Evolutionary conservation across 2,888 invertebrate species (phyloP).

Genomic region (Lasioglossum malachurum): DNA sequence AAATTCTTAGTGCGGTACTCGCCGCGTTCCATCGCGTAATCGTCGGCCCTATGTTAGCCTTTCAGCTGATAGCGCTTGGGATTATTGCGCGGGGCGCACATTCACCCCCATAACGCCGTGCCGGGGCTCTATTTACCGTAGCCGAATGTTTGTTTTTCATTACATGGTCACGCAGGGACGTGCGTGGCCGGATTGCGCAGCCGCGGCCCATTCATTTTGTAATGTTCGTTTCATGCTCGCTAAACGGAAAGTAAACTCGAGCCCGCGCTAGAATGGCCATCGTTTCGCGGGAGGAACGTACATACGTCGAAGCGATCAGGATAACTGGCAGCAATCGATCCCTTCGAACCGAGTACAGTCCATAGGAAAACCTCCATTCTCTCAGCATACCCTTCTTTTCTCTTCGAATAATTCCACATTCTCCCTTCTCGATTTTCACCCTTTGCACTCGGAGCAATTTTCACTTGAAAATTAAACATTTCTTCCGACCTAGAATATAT

Average conservation of each 20-base stretch:
- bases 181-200: constrained; percentile 51
- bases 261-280: constrained; percentile 29
- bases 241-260: constrained; percentile 46
- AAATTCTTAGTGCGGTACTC: neutral
- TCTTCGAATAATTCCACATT: neutral
- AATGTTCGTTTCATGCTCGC: constrained; percentile 45
- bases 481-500: too few relatives aligned
- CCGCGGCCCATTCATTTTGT: constrained; percentile 48
- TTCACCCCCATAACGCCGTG: constrained; percentile 24
- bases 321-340: constrained; percentile 77
- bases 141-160: constrained; percentile 57
- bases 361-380: neutral
- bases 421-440: neutral
- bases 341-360: constrained; percentile 77
- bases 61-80: constrained; percentile 37
- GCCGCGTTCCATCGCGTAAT: constrained; percentile 1
- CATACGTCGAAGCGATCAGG: constrained; percentile 71
- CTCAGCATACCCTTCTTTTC: neutral
- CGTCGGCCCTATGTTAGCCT: constrained; percentile 20
- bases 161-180: constrained; percentile 46
- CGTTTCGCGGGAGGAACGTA: constrained; percentile 45
- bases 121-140: constrained; percentile 41
- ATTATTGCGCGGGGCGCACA: constrained; percentile 18
- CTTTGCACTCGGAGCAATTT: too few relatives aligned
- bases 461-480: too few relatives aligned